Evolutionary conservation across 1,140 invertebrate genomes (phyloP).

Genomic region (Ceratina japonica): DNA sequence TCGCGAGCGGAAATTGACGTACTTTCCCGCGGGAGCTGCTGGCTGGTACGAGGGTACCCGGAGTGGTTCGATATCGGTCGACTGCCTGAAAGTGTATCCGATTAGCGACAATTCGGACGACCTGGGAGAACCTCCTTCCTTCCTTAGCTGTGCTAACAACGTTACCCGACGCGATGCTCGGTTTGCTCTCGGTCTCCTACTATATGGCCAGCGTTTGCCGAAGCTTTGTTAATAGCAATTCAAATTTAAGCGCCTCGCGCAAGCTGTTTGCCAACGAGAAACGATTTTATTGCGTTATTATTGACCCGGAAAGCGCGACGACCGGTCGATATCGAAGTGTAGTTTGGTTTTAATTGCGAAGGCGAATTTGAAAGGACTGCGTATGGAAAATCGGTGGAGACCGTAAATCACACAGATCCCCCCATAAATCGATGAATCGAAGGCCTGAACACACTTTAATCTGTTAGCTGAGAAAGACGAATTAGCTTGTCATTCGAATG

Average conservation of each 20-base stretch:
- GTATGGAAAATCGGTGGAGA: too few relatives aligned
- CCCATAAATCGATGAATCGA: too few relatives aligned
- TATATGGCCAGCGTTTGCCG: neutral
- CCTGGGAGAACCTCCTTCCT: slow-evolving; percentile 17
- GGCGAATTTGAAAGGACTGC: too few relatives aligned
- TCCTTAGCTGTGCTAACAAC: slow-evolving; percentile 19
- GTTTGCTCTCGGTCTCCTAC: neutral
- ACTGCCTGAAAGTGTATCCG: slow-evolving; percentile 39
- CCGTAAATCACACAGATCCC: too few relatives aligned
- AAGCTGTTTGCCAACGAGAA: too few relatives aligned
- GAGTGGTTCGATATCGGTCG: slow-evolving; percentile 31
- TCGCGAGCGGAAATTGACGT: slow-evolving; percentile 51
- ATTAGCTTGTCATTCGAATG: too few relatives aligned
- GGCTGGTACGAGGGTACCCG: neutral
- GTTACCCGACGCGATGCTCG: slow-evolving; percentile 19
- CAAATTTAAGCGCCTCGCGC: neutral
- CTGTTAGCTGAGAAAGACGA: too few relatives aligned
- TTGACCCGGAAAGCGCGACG: too few relatives aligned
- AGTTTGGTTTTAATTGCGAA: too few relatives aligned
- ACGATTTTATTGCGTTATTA: neutral
- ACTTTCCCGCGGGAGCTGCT: slow-evolving; percentile 39
- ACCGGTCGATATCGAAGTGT: too few relatives aligned
- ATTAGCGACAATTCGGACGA: slow-evolving; percentile 49
- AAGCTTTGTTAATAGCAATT: neutral
- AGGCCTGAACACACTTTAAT: too few relatives aligned